Evolutionary conservation across 2,113 vertebrate species (phyloP).

Genomic region (cattle (Bos taurus)): ARS-UCD2.0 NC_037342.1:27081501-27082000

Average conservation of each 20-base stretch:
- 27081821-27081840: neutral
- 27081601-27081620: neutral
- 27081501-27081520: conserved; percentile 15
- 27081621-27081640: neutral
- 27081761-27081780: neutral
- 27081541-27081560: neutral
- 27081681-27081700: neutral
- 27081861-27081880: accelerated
- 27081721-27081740: neutral
- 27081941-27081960: neutral
- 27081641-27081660: neutral
- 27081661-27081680: neutral
- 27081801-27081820: no score
- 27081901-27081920: neutral
- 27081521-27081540: conserved; percentile 44
- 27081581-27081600: neutral
- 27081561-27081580: neutral
- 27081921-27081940: neutral
- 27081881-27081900: neutral
- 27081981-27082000: neutral
- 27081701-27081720: neutral
- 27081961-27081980: neutral
- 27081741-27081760: no score
- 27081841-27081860: neutral
- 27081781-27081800: neutral